Evolutionary conservation across 2,888 invertebrate genomes (phyloP), one percentile per base, ranked within the genome.

Genomic region (Pseudococcus jackbeardsleyi): DNA sequence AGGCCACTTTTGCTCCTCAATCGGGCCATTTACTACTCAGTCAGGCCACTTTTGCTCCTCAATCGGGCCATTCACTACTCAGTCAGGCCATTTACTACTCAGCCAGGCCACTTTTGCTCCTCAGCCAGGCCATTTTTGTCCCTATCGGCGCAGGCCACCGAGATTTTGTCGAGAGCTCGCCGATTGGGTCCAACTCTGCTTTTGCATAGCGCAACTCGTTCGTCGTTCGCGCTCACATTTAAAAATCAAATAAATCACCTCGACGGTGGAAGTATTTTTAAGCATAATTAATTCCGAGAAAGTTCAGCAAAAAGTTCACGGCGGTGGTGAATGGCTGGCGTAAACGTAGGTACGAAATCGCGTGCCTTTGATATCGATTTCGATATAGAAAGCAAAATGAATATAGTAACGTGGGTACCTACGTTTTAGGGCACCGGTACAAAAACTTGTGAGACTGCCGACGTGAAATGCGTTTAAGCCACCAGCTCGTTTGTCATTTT

Each of bases 241-340:
- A 39, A 39, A 84, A 84, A 84, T 54, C 39, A 48, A 48, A 84
- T 54, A 84, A 39, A 85, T 85, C 59, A 85, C 85, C 22, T 15
- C 22, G 39, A 19, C 59, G 22, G 12, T 19, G 48, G 46, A 86
- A 86, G n/a, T 86, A 86, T 39, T 86, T 64, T 46, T 46, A 26
- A 59, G 42, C 19, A 72, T 86, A 86, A 86, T 86, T 86, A 86
- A 86, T 86, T 86, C 86, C 86, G 46, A 86, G 86, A 86, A 86
- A 86, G 86, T 86, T 86, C 72, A 86, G 72, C 86, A 15, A 68
- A 86, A 86, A 86, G 86, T 86, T 86, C 86, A 86, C 85, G 85
- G 11, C 72, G 72, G 26, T 72, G 86, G 86, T 86, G 72, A 72
- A 86, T 68, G 86, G 59, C 22, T 86, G 15, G 79, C 79, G 72